These are phyloP conservation scores for Dasyprocta punctata DNA, from an alignment of 2,113 vertebrate species.

Conservation along the genomic window DNA sequence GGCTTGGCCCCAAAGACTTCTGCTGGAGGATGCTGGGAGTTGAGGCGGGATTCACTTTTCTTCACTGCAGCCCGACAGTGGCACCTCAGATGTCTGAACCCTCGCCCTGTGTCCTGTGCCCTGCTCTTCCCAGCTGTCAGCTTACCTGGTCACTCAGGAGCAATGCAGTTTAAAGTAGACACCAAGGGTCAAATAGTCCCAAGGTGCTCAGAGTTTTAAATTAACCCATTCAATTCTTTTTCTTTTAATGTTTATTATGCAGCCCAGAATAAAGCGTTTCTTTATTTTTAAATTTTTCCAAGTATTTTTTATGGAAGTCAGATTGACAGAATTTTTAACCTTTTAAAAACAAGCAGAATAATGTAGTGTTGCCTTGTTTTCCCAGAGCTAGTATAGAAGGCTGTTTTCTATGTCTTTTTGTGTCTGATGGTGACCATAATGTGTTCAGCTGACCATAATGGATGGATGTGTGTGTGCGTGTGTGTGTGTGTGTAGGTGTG, in stretches of 20 bases:
- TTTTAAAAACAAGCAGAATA: conserved; percentile 27
- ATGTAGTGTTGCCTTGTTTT: neutral
- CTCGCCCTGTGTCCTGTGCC: neutral
- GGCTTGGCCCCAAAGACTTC: neutral
- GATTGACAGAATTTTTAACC: neutral
- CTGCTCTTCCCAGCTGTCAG: conserved; percentile 51
- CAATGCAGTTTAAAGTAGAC: conserved; percentile 67
- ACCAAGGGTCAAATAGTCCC: conserved; percentile 75
- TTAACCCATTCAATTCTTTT: conserved; percentile 57
- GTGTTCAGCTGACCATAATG: neutral
- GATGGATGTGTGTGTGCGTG: no score
- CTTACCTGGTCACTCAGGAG: conserved; percentile 68
- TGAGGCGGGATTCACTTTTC: conserved; percentile 44
- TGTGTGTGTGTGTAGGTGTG: neutral
- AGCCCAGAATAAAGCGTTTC: conserved; percentile 66
- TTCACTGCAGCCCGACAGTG: neutral
- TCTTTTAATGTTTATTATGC: conserved; percentile 63
- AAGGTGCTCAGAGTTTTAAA: conserved; percentile 80
- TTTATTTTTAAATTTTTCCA: conserved; percentile 32
- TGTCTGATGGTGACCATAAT: neutral
- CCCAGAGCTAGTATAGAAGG: neutral
- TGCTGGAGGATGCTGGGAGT: neutral
- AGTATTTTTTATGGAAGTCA: conserved; percentile 76
- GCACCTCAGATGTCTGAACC: conserved; percentile 41
- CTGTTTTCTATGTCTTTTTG: neutral